Percentiles rank a stretch among this genome's conserved stretches.
Conservation (phyloP, 1,140 invertebrate species). For the Cyclina sinensis region DNA sequence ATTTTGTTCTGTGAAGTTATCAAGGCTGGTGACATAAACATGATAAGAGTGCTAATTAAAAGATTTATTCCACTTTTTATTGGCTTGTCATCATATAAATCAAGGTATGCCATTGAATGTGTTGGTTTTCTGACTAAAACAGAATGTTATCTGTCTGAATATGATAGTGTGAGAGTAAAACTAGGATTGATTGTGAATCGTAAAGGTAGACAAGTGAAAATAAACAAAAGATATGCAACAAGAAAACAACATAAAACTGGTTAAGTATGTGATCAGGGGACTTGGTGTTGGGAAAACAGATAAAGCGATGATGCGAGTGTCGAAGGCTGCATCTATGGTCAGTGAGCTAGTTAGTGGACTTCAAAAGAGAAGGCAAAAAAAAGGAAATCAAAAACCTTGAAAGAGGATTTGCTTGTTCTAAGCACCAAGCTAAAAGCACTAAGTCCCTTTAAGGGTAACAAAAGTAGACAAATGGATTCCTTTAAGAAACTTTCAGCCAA, state of each 20-base stretch:
- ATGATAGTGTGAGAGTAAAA: not conserved
- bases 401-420: constrained; percentile 16
- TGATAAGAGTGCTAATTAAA: constrained; percentile 31
- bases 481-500: not conserved
- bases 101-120: constrained; percentile 45
- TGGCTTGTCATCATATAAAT: constrained; percentile 33
- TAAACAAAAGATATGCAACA: constrained; percentile 55
- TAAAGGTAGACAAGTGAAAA: constrained; percentile 36
- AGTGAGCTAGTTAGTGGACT: constrained; percentile 10
- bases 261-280: constrained; percentile 54
- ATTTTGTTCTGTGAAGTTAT: constrained; percentile 30
- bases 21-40: constrained; percentile 31
- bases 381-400: too few relatives aligned
- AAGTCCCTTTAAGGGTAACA: constrained; percentile 7
- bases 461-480: not conserved
- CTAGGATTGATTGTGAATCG: constrained; percentile 41
- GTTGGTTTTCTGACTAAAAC: constrained; percentile 25
- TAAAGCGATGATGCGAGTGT: constrained; percentile 15
- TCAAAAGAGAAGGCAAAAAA: not conserved
- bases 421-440: not conserved
- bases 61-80: constrained; percentile 32
- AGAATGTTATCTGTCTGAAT: constrained; percentile 44
- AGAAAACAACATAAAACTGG: constrained; percentile 50
- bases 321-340: constrained; percentile 36
- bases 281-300: constrained; percentile 41